Evolutionary conservation across 35 echinoderm and acorn worm genomes (phyloP), one percentile per base, ranked within the genome.

Genomic region (Apostichopus japonicus): DNA sequence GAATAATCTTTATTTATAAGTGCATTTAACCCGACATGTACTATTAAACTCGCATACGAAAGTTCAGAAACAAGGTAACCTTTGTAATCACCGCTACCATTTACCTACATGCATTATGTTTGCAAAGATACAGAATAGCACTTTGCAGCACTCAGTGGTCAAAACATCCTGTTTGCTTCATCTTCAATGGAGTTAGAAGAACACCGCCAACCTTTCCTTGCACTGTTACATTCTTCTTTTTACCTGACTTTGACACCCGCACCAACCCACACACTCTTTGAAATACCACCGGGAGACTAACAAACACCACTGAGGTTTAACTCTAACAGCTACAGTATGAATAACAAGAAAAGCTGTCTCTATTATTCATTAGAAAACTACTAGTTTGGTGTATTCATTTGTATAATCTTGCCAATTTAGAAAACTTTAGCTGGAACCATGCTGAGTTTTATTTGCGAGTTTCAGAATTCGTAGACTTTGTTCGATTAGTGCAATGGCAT

Each of bases 361-460:
- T 13, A 8, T 61, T 61, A 61, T 61, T 61, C 57, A 44, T 44
- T 44, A 44, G 8, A 11, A 67, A 67, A 67, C 11, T 15, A 6
- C 71, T 75, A 23, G 6, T 21, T 24, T 75, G n/a, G 15, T 75
- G 71, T 75, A 75, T 75, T 75, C 63, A 67, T 67, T 67, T 19
- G 11, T 67, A 67, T 67, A 19, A 67, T 21, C 22, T 75, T 7
- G 21, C 71, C 71, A 75, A 75, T 75, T 75, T 23, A 3, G 6
- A 21, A 19, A 75, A 75, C 17, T 75, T 75, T 75, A 80, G 53
- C 24, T 52, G 8, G 78, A 23, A 80, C 25, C 78, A 80, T 80
- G 78, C 78, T 80, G 53, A 75, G 71, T 75, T 75, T 75, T 75
- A 75, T 75, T 75, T 23, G 57, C 27, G 11, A 83, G 14, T 83